Conservation (phyloP, 2,113 vertebrate genomes). For the Sula dactylatra region DNA sequence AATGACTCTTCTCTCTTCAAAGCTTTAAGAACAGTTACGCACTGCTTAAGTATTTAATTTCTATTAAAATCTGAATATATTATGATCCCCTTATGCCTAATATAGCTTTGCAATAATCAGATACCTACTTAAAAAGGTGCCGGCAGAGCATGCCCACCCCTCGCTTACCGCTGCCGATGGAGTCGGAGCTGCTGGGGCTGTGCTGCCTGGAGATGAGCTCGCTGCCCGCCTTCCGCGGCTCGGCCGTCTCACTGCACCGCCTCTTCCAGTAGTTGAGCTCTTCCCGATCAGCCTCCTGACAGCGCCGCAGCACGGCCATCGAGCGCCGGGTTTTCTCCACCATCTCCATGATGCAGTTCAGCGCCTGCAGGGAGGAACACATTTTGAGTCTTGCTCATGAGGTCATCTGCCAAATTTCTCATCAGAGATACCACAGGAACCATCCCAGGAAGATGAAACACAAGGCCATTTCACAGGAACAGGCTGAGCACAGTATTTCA, state of each 20-base stretch:
- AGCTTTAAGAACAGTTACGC: neutral
- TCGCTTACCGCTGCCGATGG: conserved; percentile 77
- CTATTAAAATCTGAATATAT: neutral
- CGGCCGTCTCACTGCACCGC: conserved; percentile 87
- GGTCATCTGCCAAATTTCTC: accelerated
- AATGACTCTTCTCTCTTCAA: neutral
- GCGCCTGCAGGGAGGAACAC: conserved; percentile 68
- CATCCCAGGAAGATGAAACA: neutral
- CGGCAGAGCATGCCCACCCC: neutral
- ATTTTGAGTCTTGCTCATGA: accelerated
- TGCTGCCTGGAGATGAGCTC: conserved; percentile 85
- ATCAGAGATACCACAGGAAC: accelerated
- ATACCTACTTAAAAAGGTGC: neutral
- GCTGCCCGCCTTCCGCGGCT: conserved; percentile 82
- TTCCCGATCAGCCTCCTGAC: conserved; percentile 94
- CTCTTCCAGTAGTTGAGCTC: conserved; percentile 96
- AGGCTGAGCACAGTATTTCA: accelerated
- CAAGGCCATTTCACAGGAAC: accelerated
- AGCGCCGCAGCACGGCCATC: conserved; percentile 91
- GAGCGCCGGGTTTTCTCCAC: conserved; percentile 96
- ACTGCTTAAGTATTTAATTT: neutral
- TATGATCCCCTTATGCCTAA: neutral
- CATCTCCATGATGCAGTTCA: conserved; percentile 99
- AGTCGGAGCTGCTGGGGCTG: conserved; percentile 86
- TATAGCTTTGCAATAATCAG: neutral